A percentile compares a stretch with the other conserved stretches of the same genome.
Conservation (phyloP, 2,113 vertebrate species). For the Xyrauchen texanus region DNA sequence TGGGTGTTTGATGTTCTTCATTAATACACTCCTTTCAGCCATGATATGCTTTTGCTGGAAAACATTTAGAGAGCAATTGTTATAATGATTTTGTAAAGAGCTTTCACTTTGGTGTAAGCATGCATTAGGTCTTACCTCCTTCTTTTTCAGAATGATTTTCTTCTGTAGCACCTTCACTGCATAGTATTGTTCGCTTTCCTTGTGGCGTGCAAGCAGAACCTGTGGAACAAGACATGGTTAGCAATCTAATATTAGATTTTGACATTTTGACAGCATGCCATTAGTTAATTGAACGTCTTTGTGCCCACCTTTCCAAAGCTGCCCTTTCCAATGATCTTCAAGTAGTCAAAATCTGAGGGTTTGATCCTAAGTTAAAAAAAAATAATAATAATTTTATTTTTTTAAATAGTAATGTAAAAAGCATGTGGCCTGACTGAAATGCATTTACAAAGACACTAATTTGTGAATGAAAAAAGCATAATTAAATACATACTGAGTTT, state of each 20-base stretch:
- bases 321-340: conserved; percentile 81
- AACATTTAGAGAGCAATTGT: neutral
- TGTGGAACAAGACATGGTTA: conserved; percentile 44
- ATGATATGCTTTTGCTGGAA: conserved; percentile 84
- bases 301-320: conserved; percentile 77
- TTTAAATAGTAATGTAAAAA: neutral
- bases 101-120: neutral
- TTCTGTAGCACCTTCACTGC: conserved; percentile 83
- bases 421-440: neutral
- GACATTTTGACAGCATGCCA: neutral
- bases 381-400: neutral
- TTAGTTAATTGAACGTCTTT: neutral
- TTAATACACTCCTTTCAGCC: conserved; percentile 80
- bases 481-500: conserved; percentile 72
- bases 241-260: neutral
- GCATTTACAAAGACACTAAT: neutral
- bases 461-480: neutral
- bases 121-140: conserved; percentile 70
- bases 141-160: conserved; percentile 81
- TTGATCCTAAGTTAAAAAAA: conserved; percentile 67
- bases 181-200: conserved; percentile 74
- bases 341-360: conserved; percentile 80
- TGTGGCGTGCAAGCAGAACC: conserved; percentile 80
- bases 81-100: neutral
- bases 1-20: conserved; percentile 82